These are phyloP conservation scores for Delichon dasypus DNA, from an alignment of 2,797 vertebrate genomes.

Conservation along the genomic window DNA sequence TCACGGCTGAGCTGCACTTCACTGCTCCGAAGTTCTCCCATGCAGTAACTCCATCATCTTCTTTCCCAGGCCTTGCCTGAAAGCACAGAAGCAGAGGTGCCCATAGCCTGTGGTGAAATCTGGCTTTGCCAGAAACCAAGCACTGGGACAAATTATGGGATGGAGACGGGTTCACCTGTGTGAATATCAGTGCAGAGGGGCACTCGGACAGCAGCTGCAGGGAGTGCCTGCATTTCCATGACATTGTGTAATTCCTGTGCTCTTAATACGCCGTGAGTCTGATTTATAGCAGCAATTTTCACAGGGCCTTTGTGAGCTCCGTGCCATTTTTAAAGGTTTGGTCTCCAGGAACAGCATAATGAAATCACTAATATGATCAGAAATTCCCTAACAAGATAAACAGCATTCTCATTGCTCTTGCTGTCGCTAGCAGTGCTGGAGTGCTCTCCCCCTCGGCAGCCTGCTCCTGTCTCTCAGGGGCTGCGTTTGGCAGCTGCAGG, in stretches of 20 bases:
- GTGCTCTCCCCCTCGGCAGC: conserved; percentile 35
- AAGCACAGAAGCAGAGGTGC: not conserved
- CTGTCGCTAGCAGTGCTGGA: conserved; percentile 33
- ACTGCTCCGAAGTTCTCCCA: not conserved
- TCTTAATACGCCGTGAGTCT: not conserved
- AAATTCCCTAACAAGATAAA: conserved; percentile 57
- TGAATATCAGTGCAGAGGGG: not conserved
- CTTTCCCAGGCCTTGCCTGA: not conserved
- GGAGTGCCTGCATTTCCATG: not conserved
- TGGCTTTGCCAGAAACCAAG: not conserved
- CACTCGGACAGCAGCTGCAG: not conserved
- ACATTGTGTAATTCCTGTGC: not conserved
- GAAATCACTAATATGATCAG: conserved; percentile 57
- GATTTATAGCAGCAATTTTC: conserved; percentile 52
- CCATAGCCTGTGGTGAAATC: not conserved
- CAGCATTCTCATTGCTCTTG: conserved; percentile 54
- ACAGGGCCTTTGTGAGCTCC: conserved; percentile 10
- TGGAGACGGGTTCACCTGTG: not conserved
- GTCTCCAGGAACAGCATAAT: conserved; percentile 44
- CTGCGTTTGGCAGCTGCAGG: conserved; percentile 39
- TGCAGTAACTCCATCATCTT: not conserved
- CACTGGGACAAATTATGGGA: not conserved
- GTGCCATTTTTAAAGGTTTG: conserved; percentile 31
- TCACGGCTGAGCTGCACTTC: not conserved
- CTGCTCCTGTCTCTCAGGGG: conserved; percentile 16